Conservation (phyloP, 2,888 invertebrate species). For the Trissolcus japonicus region DNA sequence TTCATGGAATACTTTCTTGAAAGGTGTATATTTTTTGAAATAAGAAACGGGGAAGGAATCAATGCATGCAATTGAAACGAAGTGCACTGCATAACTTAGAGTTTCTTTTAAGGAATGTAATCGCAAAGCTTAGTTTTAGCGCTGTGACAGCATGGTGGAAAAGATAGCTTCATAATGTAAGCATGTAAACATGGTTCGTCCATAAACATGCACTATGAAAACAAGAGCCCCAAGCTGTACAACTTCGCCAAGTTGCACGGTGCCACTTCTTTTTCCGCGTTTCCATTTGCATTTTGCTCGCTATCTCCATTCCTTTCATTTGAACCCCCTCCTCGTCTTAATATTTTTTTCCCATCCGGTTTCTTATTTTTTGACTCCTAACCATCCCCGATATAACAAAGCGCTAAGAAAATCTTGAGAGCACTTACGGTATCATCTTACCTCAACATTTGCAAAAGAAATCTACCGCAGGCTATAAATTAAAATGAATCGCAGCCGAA, state of each 20-base stretch:
- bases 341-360: constrained; percentile 14
- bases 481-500: constrained; percentile 35
- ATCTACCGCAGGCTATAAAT: constrained; percentile 52
- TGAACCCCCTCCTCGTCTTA: constrained; percentile 9
- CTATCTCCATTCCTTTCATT: constrained; percentile 26
- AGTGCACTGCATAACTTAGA: constrained; percentile 3
- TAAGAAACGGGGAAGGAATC: not conserved
- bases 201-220: constrained; percentile 51
- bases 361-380: constrained; percentile 41
- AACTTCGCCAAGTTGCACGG: constrained; percentile 42
- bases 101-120: constrained; percentile 18
- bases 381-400: constrained; percentile 18
- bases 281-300: constrained; percentile 39
- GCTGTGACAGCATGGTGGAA: constrained; percentile 23
- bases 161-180: constrained; percentile 35
- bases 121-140: constrained; percentile 24
- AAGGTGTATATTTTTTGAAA: not conserved
- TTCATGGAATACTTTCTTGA: too few species aligned
- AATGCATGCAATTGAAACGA: constrained; percentile 16
- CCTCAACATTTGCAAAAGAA: constrained; percentile 41
- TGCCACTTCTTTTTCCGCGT: constrained; percentile 34
- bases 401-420: constrained; percentile 48
- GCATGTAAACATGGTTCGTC: constrained; percentile 44
- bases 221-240: constrained; percentile 33
- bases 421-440: constrained; percentile 56